Base-by-base conservation (phyloP, 2,113 vertebrate genomes). In the Clarias magur region DNA sequence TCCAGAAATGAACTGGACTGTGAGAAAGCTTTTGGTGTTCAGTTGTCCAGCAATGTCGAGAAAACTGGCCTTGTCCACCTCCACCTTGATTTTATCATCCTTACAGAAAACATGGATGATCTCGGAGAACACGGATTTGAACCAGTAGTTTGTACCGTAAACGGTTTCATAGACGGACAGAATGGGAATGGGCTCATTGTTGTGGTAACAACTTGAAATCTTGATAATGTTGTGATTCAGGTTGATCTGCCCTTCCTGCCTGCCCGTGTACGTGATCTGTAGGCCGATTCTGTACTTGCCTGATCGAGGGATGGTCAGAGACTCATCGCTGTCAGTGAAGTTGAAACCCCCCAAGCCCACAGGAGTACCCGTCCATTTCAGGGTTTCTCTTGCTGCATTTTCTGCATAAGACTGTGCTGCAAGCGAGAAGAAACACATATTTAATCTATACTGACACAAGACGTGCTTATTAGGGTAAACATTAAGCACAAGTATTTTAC, bases 281-380 rank as follows among this genome's bases (percentile, higher is more conserved):
- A 95, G 89, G 78, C 89, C 92, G 19, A 95, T 59, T 23, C 83
- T 88, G 91, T 94, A 95, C 13, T 56, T 1, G 34, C 94, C 94
- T 0, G 0, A 1, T 16, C 17, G 83, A 53, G 86, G 93, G 12
- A 94, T 90, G 8, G 79, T 19, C 1, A 95, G 91, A 38, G 30
- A 84, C 1, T 13, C 7, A 11, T 60, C 65, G 84, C 89, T 91
- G 0, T 0, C 3, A 2, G 7, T 27, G 53, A 86, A 19, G 0
- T 0, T n/a, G 78, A 94, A 63, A 82, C 82, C 86, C 4, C 0
- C 6, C 4, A 6, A 83, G 83, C 0, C 6, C 5, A 89, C 89
- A 0, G 0, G 0, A 0, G 3, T 0, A 17, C 0, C 0, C 56
- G 88, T 57, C 94, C 94, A 95, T 11, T 53, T 0, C 13, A 94